These are phyloP conservation scores for Athrips mouffetella DNA, from an alignment of 2,888 invertebrate species.

Conservation along the genomic window DNA sequence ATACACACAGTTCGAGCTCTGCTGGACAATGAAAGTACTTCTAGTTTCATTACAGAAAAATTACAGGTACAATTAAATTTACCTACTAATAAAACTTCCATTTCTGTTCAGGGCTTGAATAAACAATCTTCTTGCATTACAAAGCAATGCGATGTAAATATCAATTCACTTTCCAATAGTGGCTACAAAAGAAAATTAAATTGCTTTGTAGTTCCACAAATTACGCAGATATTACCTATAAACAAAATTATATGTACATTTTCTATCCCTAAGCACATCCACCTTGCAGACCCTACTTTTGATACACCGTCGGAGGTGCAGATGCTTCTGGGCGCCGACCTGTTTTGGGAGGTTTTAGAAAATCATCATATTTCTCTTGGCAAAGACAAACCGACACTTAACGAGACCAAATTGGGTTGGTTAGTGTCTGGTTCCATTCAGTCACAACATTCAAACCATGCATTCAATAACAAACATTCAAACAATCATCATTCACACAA, in stretches of 20 bases:
- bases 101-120: conserved; percentile 19
- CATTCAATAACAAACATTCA: neutral
- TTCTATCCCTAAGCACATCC: conserved; percentile 13
- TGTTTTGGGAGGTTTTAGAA: conserved; percentile 17
- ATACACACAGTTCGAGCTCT: neutral
- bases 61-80: conserved; percentile 1
- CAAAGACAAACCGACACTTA: conserved; percentile 14
- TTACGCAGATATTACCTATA: conserved; percentile 16
- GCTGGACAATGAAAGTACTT: conserved; percentile 2
- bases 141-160: conserved; percentile 4
- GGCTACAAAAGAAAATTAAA: conserved; percentile 1
- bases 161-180: conserved; percentile 11
- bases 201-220: conserved; percentile 14
- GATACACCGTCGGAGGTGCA: conserved; percentile 15
- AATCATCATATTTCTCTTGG: conserved; percentile 8
- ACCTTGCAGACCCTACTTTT: conserved; percentile 18
- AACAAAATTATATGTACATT: neutral
- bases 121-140: conserved; percentile 13
- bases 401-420: conserved; percentile 18
- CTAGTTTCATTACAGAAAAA: conserved; percentile 6
- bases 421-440: conserved; percentile 12
- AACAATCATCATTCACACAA: neutral
- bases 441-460: neutral
- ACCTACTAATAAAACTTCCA: conserved; percentile 11
- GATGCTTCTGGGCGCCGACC: conserved; percentile 18